A percentile compares a stretch with the other conserved stretches of the same genome.
These are phyloP conservation scores for Ailuropoda melanoleuca DNA, from an alignment of 2,113 vertebrate species.

Conservation along the genomic window DNA sequence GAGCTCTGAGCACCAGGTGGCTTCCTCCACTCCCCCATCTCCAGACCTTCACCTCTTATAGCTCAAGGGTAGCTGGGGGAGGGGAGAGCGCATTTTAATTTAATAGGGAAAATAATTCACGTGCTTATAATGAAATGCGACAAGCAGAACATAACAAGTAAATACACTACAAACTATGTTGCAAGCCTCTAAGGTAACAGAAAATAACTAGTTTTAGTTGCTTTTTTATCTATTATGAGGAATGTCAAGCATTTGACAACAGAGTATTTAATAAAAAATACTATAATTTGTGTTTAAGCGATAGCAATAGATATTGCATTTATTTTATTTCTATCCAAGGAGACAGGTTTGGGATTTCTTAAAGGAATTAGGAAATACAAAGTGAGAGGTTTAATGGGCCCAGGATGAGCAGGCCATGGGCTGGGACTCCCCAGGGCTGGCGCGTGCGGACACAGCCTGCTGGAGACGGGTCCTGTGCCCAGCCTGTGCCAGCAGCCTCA, in stretches of 20 bases:
- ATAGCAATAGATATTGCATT: constrained; percentile 81
- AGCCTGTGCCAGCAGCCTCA: background rate
- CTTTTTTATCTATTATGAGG: constrained; percentile 79
- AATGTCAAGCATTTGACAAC: constrained; percentile 81
- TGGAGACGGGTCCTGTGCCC: background rate
- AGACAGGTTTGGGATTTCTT: constrained; percentile 81
- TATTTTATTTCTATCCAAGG: constrained; percentile 79
- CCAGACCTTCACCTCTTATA: constrained; percentile 40
- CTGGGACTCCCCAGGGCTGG: background rate
- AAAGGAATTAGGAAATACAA: constrained; percentile 78
- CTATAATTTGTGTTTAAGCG: constrained; percentile 81
- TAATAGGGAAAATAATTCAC: constrained; percentile 72
- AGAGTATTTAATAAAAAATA: constrained; percentile 83
- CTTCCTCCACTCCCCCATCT: background rate
- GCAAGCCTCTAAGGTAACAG: constrained; percentile 79
- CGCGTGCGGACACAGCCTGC: background rate
- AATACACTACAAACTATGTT: constrained; percentile 74
- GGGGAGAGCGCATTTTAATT: constrained; percentile 67
- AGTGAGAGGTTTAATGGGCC: constrained; percentile 73
- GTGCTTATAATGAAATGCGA: constrained; percentile 75
- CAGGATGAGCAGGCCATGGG: background rate
- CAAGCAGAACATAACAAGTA: constrained; percentile 78
- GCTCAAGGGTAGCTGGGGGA: constrained; percentile 52
- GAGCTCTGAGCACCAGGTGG: background rate
- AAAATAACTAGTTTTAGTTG: constrained; percentile 81